Percentiles rank a stretch among this genome's conserved stretches.
phyloP scores from a whole-genome alignment of 2,888 invertebrate genomes.

The Drosophila subquinaria region DNA sequence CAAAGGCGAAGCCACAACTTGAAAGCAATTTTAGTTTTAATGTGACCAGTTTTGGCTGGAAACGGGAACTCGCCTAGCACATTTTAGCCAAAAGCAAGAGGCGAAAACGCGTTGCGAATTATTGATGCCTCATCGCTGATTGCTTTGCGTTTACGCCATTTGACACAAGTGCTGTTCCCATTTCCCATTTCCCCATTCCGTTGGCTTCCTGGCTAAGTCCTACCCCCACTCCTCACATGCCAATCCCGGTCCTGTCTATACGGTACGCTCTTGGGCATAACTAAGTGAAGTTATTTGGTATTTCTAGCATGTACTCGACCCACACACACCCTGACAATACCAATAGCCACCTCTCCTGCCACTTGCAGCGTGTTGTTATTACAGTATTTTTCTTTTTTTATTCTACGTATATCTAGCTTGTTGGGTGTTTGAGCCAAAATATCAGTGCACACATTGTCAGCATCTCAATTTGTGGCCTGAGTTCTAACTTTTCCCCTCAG shows the following conservation, averaged over 20 bases:
- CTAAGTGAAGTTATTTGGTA: slow-evolving; percentile 77
- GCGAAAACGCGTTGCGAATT: slow-evolving; percentile 71
- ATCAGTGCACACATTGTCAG: slow-evolving; percentile 74
- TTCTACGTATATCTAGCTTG: slow-evolving; percentile 13
- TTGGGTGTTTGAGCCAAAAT: slow-evolving; percentile 36
- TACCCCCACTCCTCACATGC: background rate
- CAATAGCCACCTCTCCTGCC: slow-evolving; percentile 17
- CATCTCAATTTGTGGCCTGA: slow-evolving; percentile 66
- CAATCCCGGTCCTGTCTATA: slow-evolving; percentile 13
- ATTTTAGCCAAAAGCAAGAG: background rate
- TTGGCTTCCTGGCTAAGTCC: slow-evolving; percentile 35
- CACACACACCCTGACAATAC: slow-evolving; percentile 20
- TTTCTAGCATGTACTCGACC: slow-evolving; percentile 67
- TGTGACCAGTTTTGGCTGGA: slow-evolving; percentile 47
- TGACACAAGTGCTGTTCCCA: slow-evolving; percentile 63
- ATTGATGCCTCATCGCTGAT: slow-evolving; percentile 77
- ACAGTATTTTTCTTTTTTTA: slow-evolving; percentile 35
- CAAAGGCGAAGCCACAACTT: slow-evolving; percentile 52
- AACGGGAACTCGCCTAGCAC: background rate
- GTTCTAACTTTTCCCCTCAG: background rate
- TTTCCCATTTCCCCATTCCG: slow-evolving; percentile 17
- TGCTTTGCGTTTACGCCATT: slow-evolving; percentile 77
- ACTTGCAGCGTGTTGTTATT: slow-evolving; percentile 49
- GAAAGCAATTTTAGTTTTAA: slow-evolving; percentile 74
- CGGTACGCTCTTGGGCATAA: slow-evolving; percentile 56